A percentile compares a stretch with the other conserved stretches of the same genome.
Conservation (phyloP, 2,113 vertebrate genomes). For the Triplophysa dalaica region DNA sequence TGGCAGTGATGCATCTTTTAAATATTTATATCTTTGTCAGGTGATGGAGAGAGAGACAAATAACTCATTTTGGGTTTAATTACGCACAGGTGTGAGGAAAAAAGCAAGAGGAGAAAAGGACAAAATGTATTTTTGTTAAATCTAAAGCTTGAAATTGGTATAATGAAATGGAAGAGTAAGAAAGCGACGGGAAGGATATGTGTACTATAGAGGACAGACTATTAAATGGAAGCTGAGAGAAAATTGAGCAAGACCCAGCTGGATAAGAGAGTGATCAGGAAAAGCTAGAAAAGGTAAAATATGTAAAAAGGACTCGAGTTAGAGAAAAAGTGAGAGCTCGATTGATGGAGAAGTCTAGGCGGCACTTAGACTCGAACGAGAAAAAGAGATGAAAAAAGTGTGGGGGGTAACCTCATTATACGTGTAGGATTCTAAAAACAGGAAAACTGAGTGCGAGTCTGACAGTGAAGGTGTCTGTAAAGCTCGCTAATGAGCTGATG, state of each 20-base stretch:
- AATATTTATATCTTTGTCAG: not conserved
- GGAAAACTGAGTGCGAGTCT: conserved; percentile 35
- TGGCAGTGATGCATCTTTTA: too few species aligned
- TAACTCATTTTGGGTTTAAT: conserved; percentile 23
- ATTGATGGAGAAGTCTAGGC: conserved; percentile 6
- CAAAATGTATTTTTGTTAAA: conserved; percentile 6
- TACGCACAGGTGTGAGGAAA: conserved; percentile 39
- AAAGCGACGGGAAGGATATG: not conserved
- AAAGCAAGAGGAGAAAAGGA: not conserved
- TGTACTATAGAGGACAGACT: not conserved
- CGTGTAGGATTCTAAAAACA: conserved; percentile 46
- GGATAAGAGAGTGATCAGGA: not conserved
- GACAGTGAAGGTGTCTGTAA: conserved; percentile 46
- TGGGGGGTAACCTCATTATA: conserved; percentile 44
- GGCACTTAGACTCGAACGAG: conserved; percentile 14
- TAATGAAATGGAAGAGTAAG: not conserved
- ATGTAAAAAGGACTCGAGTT: conserved; percentile 23
- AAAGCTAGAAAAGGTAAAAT: not conserved
- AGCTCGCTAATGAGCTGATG: conserved; percentile 40
- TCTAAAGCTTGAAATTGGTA: not conserved
- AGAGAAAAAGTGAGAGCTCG: conserved; percentile 29
- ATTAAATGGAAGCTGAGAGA: not conserved
- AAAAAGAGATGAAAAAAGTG: conserved; percentile 1
- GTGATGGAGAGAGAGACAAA: conserved; percentile 12
- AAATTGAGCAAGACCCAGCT: conserved; percentile 5